Base-by-base conservation (phyloP, 2,888 invertebrate species). In the Apotomis capreana region DNA sequence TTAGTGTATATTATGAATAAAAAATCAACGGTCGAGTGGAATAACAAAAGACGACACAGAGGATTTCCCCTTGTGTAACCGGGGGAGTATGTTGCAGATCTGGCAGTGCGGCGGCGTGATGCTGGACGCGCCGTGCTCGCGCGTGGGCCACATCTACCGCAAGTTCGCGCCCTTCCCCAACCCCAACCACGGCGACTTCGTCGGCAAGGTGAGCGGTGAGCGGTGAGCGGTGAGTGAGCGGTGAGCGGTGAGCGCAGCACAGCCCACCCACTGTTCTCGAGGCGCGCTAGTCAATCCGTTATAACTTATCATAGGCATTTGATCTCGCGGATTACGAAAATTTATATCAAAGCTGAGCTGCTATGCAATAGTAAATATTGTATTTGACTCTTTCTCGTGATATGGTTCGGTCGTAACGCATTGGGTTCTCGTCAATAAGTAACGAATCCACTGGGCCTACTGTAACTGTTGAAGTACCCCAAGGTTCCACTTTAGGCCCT, bases 21-120 rank as follows among this genome's bases (percentile, higher is more conserved):
- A 26, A 26, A 26, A 26, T 26, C 26, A 26, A 26, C 26, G 26
- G 2, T 2, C 26, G 26, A 26, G 26, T 26, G 26, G 26, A 26
- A 26, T 26, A 26, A 26, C 0, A 26, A 26, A 26, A 26, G 26
- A 26, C 26, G 26, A 26, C 26, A 26, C 26, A 26, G 26, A 26
- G 26, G 26, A 26, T 26, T 26, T 26, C 26, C 26, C 26, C 26
- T 26, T 26, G 2, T 26, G 2, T 26, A 26, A 26, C 26, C 26
- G 26, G 26, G 1, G 15, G 0, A 4, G 15, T 44, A 12, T 55
- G 61, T 61, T 6, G 12, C 77, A 92, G 95, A 96, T 98, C 68
- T 99, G 99, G 98, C 98, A 98, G 90, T 99, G 98, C 86, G 98
- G 98, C n/a, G 98, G 98, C 0, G 94, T 95, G 78, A 96, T 99